phyloP scores from a whole-genome alignment of 2,113 vertebrate species.

The Engraulis encrasicolus region DNA sequence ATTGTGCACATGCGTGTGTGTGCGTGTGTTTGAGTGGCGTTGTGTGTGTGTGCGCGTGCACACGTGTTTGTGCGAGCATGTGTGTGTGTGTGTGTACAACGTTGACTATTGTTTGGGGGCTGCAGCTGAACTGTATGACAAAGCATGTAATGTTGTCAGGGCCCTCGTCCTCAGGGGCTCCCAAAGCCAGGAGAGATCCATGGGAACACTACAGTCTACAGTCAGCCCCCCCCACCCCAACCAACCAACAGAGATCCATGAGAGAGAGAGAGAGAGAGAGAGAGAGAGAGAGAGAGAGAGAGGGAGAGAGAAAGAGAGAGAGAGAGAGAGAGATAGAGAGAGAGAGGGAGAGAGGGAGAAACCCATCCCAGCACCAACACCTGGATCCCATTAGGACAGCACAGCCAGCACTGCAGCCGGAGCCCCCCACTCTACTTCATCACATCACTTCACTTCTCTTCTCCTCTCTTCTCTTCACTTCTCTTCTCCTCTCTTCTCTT shows the following conservation, averaged over 20 bases:
- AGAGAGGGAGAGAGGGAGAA: no score
- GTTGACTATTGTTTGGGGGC: slow-evolving; percentile 69
- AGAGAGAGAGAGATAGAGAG: no score
- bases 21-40: slow-evolving; percentile 31
- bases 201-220: slow-evolving; percentile 82
- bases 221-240: slow-evolving; percentile 73
- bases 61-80: slow-evolving; percentile 22
- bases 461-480: no score
- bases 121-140: slow-evolving; percentile 60
- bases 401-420: no score
- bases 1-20: neutral
- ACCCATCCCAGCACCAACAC: no score
- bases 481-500: no score
- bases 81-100: neutral
- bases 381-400: no score
- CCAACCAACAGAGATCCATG: no score
- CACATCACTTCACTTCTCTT: neutral
- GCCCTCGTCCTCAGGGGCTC: slow-evolving; percentile 58
- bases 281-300: no score
- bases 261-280: no score
- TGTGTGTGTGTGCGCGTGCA: neutral
- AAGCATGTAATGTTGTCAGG: slow-evolving; percentile 74
- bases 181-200: slow-evolving; percentile 67
- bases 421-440: slow-evolving; percentile 78
- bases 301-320: no score